Conservation (phyloP, 2,113 vertebrate genomes). For the Misgurnus mizolepis region DNA sequence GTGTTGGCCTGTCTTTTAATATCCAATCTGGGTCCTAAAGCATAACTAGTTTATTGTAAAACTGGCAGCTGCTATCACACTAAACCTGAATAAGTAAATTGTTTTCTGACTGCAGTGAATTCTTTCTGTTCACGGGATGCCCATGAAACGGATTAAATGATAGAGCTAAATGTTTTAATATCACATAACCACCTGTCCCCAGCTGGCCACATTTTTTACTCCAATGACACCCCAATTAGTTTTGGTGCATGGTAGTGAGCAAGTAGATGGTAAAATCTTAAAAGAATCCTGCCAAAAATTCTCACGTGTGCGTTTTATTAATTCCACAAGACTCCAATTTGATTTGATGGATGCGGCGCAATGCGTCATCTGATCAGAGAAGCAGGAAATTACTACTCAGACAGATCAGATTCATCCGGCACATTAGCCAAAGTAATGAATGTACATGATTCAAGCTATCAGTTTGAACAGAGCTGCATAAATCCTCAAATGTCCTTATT, state of each 20-base stretch:
- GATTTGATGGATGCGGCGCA: background rate
- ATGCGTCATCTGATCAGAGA: conserved; percentile 4
- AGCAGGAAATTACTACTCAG: conserved; percentile 21
- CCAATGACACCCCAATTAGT: background rate
- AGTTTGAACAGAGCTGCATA: background rate
- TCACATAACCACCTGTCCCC: too few species aligned
- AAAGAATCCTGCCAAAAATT: background rate
- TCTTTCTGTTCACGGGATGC: too few species aligned
- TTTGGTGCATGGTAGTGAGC: background rate
- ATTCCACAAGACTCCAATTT: background rate
- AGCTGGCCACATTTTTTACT: too few species aligned
- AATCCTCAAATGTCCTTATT: background rate
- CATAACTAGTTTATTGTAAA: too few species aligned
- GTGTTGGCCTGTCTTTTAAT: too few species aligned
- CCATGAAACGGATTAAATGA: too few species aligned
- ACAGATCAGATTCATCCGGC: conserved; percentile 12
- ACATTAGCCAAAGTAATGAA: background rate
- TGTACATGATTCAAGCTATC: background rate
- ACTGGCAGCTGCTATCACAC: too few species aligned
- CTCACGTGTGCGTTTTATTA: background rate
- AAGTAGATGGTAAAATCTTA: background rate
- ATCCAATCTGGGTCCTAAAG: too few species aligned
- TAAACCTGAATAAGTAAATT: too few species aligned
- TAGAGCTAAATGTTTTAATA: too few species aligned
- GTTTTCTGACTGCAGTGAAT: too few species aligned